Evolutionary conservation across 2,888 invertebrate genomes (phyloP).

Genomic region (Acronicta aceris): DNA sequence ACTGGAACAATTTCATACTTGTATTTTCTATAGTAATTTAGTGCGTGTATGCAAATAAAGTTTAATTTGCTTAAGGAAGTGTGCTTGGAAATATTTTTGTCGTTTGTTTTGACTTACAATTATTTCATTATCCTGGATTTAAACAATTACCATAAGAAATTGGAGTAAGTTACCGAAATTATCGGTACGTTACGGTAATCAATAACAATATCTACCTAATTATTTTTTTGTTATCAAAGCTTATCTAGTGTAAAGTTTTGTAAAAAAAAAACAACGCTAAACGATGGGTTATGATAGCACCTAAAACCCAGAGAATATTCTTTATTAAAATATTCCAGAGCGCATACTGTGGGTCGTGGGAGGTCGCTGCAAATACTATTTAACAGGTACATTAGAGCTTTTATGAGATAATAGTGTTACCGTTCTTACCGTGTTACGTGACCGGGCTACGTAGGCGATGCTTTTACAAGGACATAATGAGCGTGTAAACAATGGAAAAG

Average conservation of each 20-base stretch:
- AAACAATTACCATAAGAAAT: too few species aligned
- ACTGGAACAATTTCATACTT: conserved; percentile 9
- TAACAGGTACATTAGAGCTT: conserved; percentile 39
- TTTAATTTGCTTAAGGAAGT: too few species aligned
- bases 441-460: conserved; percentile 30
- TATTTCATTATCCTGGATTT: too few species aligned
- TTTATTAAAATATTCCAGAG: conserved; percentile 28
- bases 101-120: too few species aligned
- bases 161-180: too few species aligned
- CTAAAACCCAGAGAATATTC: conserved; percentile 18
- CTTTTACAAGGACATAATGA: conserved; percentile 48
- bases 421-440: conserved; percentile 27
- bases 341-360: conserved; percentile 28
- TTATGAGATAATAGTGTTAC: conserved; percentile 42
- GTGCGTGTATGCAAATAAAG: too few species aligned
- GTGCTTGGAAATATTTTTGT: too few species aligned
- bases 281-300: conserved; percentile 5
- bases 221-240: too few species aligned
- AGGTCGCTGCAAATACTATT: conserved; percentile 34
- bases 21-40: background rate
- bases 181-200: too few species aligned
- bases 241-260: too few species aligned
- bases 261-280: too few species aligned
- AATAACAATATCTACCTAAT: too few species aligned
- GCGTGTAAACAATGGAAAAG: conserved; percentile 63